Evolutionary conservation across 2,888 invertebrate genomes (phyloP), one percentile per base, ranked within the genome.

Genomic region (Flexamia atlantica): DNA sequence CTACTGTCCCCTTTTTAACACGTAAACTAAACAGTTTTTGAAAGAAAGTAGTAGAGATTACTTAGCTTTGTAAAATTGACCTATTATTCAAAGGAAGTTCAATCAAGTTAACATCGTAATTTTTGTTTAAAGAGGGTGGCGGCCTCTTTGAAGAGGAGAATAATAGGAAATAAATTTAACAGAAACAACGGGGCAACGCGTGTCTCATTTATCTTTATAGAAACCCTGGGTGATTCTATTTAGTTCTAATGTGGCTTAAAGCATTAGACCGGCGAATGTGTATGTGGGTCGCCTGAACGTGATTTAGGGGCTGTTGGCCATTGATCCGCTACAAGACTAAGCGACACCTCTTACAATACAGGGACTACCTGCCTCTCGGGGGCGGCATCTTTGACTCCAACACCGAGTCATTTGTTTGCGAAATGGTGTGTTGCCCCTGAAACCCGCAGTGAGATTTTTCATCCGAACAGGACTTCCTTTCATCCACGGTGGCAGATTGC

Each of bases 271-370:
- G 70, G n/a, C 17, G 23, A 17, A 40, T 72, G 25, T 28, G 50
- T 50, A 76, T 50, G 28, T 42, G 76, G 76, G 76, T 36, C 76
- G 28, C 5, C 76, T 28, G 50, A 76, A 46, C 17, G 50, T 50
- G 76, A 76, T 76, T 76, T 76, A 76, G 30, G 76, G 50, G 76
- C 20, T 10, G 50, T 10, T 46, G 12, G 20, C 76, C 50, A 46
- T 76, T 76, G 76, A 76, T 28, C 46, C 70, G 40, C 68, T 40
- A 42, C 72, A 20, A 42, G 40, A 36, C 72, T 1, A 72, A 76
- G 76, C 50, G 76, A 76, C 76, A 76, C 42, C 76, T 76, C 30
- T n/a, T 28, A 72, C 72, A 72, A 72, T 72, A 64, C 12, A 5
- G 12, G 40, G 20, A 36, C 50, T 25, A 46, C 76, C 76, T 76